Percentiles rank a stretch among this genome's conserved stretches.
phyloP scores from a whole-genome alignment of 2,113 vertebrate genomes.

The Tinamus guttatus region DNA sequence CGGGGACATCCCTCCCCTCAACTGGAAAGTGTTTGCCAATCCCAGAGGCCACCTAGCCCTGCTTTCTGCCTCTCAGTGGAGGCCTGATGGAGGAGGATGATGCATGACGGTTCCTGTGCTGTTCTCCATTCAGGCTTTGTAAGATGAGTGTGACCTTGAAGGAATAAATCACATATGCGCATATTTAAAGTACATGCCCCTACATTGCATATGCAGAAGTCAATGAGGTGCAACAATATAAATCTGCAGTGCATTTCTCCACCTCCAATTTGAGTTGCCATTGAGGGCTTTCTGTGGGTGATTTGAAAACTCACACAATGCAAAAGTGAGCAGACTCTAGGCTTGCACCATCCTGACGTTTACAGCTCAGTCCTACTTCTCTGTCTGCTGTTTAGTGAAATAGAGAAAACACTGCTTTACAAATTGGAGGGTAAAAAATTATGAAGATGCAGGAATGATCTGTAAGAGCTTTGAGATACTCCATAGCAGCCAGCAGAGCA shows the following conservation, averaged over 20 bases:
- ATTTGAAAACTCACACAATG: not conserved
- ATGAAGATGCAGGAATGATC: not conserved
- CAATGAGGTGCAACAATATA: rapidly evolving
- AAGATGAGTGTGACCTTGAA: not conserved
- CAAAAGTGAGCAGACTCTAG: not conserved
- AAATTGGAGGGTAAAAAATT: not conserved
- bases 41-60: not conserved
- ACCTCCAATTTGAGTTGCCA: not conserved
- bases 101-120: not conserved
- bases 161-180: not conserved
- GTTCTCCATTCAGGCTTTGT: not conserved
- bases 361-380: not conserved
- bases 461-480: not conserved
- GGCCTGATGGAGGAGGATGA: not conserved
- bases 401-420: not conserved
- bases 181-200: not conserved
- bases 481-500: not conserved
- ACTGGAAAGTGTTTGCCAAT: not conserved
- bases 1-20: rapidly evolving
- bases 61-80: not conserved
- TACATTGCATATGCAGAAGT: not conserved
- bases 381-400: not conserved
- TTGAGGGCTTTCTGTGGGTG: not conserved
- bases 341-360: rapidly evolving
- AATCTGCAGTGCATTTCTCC: not conserved